Evolutionary conservation across 2,888 invertebrate species (phyloP), one percentile per base, ranked within the genome.

Genomic region (Lasioglossum figueresi): DNA sequence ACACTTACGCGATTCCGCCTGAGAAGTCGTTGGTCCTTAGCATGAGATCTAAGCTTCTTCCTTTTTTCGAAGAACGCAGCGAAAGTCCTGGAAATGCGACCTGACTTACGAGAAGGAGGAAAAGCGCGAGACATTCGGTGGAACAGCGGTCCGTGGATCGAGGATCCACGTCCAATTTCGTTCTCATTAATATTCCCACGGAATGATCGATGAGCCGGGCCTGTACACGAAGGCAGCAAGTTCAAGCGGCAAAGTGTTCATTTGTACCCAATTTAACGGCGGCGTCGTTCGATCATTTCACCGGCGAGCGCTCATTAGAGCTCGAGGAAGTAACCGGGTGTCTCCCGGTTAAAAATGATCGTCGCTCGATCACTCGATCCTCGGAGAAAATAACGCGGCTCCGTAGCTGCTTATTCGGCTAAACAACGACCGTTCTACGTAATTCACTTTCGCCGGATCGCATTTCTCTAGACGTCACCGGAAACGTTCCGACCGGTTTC

Each of bases 381-480:
- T 40, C 34, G 70, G 74, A 34, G 56, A 81, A 48, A 75, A 75
- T 37, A 59, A 74, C 70, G 16, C 31, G 16, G 16, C 14, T n/a
- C 23, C 27, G 63, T 4, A 6, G n/a, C 10, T 34, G 59, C 74
- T 82, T 81, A 82, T 82, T 82, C 81, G 48, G 45, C 82, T 81
- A 82, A 82, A 82, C 82, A 81, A 81, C 74, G 75, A n/a, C 45
- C 82, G 74, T 70, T 66, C 31, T 14, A 43, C 70, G 82, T 82
- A 81, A 82, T 82, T 82, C 82, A 81, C 82, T 82, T 81, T 82
- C 82, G 70, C 74, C 63, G 84, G 75, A 84, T 85, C 78, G 74
- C 76, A 85, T 83, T 79, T 76, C 84, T 79, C 71, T 56, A 68
- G 79, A 79, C 79, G 84, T 84, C 83, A 72, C 43, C 34, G 63